phyloP scores from a whole-genome alignment of 2,888 invertebrate species.

The Baronia brevicornis region DNA sequence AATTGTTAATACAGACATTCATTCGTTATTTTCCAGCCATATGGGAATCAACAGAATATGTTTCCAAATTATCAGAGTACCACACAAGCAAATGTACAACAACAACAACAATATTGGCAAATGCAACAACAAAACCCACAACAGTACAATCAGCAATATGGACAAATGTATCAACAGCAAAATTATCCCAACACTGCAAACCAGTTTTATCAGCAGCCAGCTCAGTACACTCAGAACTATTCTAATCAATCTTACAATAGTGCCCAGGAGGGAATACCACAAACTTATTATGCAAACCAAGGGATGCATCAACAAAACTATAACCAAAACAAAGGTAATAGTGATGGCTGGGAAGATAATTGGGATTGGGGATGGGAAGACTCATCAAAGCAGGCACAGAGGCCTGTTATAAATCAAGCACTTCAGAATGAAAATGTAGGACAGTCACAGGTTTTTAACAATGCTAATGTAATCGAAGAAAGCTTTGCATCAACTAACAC shows the following conservation, averaged over 20 bases:
- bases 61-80: constrained; percentile 46
- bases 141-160: constrained; percentile 60
- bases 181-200: constrained; percentile 48
- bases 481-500: constrained; percentile 74
- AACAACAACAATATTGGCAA: constrained; percentile 57
- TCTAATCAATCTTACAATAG: constrained; percentile 37
- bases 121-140: constrained; percentile 31
- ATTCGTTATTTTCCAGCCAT: constrained; percentile 41
- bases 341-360: constrained; percentile 60
- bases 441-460: constrained; percentile 37
- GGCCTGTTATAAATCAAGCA: constrained; percentile 25
- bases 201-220: constrained; percentile 44
- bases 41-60: constrained; percentile 50
- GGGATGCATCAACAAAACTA: constrained; percentile 35
- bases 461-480: constrained; percentile 72
- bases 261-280: constrained; percentile 41
- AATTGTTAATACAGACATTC: constrained; percentile 3
- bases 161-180: constrained; percentile 48
- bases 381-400: constrained; percentile 52
- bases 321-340: constrained; percentile 34
- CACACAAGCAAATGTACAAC: constrained; percentile 24
- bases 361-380: constrained; percentile 81
- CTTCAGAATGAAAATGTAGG: constrained; percentile 20
- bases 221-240: constrained; percentile 52
- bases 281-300: constrained; percentile 48